phyloP scores from a whole-genome alignment of 2,797 vertebrate species.

The Sebastes baramenuke region DNA sequence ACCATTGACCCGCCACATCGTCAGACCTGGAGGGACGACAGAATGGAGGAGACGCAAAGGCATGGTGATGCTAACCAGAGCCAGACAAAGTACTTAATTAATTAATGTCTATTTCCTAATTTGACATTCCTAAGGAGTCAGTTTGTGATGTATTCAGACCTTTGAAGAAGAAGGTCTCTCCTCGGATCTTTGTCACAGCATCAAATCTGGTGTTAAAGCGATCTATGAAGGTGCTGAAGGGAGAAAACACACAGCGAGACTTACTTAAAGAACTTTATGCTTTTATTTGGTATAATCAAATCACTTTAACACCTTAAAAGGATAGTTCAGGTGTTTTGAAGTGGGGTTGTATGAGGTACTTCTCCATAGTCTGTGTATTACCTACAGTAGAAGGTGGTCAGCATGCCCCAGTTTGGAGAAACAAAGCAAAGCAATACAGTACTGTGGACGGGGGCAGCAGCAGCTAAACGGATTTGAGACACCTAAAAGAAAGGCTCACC shows the following conservation, averaged over 20 bases:
- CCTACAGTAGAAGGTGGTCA: no score
- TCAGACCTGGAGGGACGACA: conserved; percentile 61
- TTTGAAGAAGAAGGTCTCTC: no score
- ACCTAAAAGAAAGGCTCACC: no score
- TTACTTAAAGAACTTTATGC: neutral
- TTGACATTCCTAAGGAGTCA: neutral
- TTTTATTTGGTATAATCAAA: neutral
- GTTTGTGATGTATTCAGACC: neutral
- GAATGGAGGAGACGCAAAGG: neutral
- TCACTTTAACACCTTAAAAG: neutral
- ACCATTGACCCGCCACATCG: conserved; percentile 81
- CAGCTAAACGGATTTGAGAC: no score
- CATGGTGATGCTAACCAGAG: neutral
- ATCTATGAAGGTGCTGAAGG: conserved; percentile 58
- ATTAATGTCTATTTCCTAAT: neutral
- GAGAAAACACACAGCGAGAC: neutral
- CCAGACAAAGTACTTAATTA: neutral
- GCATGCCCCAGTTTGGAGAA: no score
- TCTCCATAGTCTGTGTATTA: no score
- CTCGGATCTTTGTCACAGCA: conserved; percentile 79
- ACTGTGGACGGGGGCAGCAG: no score
- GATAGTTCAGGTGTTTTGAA: no score
- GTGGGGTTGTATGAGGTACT: no score
- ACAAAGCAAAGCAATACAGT: no score
- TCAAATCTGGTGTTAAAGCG: conserved; percentile 82